Evolutionary conservation across 1,140 invertebrate species (phyloP).

Genomic region (Hestina assimilis): DNA sequence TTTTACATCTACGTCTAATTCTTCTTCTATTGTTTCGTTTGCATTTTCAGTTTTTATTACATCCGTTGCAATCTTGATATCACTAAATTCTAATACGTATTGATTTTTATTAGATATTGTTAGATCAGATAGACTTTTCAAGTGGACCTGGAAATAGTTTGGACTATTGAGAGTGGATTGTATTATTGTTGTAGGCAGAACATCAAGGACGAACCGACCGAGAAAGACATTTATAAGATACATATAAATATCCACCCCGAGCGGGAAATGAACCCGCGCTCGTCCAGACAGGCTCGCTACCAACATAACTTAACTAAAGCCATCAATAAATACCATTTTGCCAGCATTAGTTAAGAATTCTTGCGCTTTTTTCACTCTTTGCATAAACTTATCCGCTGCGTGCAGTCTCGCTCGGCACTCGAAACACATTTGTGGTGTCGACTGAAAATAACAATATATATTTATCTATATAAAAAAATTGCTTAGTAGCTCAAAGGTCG

Average conservation of each 20-base stretch:
- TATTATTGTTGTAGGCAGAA: no score
- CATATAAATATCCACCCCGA: no score
- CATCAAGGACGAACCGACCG: no score
- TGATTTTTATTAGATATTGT: background rate
- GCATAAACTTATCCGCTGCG: slow-evolving; percentile 11
- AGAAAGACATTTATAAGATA: no score
- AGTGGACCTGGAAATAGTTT: background rate
- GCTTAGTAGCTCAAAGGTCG: no score
- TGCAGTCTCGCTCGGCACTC: slow-evolving; percentile 21
- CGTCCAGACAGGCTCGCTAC: no score
- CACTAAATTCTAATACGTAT: no score
- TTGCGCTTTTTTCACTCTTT: slow-evolving; percentile 19
- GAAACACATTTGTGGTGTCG: slow-evolving; percentile 28
- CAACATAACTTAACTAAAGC: no score
- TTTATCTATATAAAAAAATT: background rate
- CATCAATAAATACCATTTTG: no score
- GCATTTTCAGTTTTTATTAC: background rate
- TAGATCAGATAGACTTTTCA: background rate
- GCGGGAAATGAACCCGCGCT: no score
- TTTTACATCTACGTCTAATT: slow-evolving; percentile 7
- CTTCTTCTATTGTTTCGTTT: background rate
- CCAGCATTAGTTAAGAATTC: slow-evolving; percentile 9
- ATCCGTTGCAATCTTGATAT: background rate
- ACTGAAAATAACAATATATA: background rate
- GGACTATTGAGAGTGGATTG: no score